phyloP scores from a whole-genome alignment of 2,888 invertebrate genomes.

The Neria commutata region DNA sequence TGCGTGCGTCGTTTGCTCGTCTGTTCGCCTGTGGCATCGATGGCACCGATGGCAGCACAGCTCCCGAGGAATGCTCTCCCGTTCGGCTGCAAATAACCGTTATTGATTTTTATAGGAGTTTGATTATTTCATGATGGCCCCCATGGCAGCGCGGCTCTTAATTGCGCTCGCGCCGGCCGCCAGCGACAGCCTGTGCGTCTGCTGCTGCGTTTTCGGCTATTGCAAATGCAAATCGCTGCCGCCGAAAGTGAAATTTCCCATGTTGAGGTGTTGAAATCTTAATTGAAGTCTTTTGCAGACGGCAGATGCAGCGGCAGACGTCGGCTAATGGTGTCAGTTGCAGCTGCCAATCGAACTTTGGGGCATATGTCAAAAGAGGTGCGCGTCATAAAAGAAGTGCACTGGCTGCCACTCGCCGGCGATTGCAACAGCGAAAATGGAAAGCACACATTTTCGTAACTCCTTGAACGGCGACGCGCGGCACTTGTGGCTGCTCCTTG shows the following conservation, averaged over 20 bases:
- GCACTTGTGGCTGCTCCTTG: not conserved
- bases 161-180: not conserved
- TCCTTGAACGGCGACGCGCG: not conserved
- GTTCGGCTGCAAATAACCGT: conserved; percentile 40
- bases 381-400: no score
- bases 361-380: no score
- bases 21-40: no score
- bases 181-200: not conserved
- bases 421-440: not conserved
- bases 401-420: no score
- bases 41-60: no score
- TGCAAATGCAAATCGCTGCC: not conserved
- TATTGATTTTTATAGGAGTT: conserved; percentile 52
- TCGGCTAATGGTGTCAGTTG: not conserved
- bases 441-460: not conserved
- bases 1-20: no score
- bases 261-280: not conserved
- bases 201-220: not conserved
- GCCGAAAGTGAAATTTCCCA: not conserved
- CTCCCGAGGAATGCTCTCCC: no score
- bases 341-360: not conserved
- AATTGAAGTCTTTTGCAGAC: not conserved
- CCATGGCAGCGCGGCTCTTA: not conserved
- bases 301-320: not conserved
- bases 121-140: conserved; percentile 48